Evolutionary conservation across 2,113 vertebrate species (phyloP), one percentile per base, ranked within the genome.

Genomic region (Rynchops niger): DNA sequence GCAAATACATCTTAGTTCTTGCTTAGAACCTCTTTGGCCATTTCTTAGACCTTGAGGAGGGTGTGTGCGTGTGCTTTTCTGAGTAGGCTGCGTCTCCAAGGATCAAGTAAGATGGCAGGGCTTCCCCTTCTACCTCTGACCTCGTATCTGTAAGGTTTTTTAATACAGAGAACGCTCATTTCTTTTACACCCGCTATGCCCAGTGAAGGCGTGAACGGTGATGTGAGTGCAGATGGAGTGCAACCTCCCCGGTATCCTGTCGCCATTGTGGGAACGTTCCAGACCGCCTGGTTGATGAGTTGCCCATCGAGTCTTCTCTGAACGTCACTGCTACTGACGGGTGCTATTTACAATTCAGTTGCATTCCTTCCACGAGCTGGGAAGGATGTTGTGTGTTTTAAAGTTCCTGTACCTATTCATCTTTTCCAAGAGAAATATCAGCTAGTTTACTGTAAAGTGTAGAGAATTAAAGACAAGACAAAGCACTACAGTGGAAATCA

Each of bases 201-300:
- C 12, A 17, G 27, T 1, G 34, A 7, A 50, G 29, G 55, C 22
- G 56, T 25, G 74, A 30, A 17, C 21, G 36, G 32, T 22, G 53
- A 1, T 2, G 49, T 32, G 18, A 9, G 3, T 38, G 42, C 36
- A 32, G 76, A 14, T 11, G 26, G 49, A 20, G 2, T 18, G n/a
- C 10, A 5, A 14, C 0, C 0, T 65, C 50, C 32, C 38, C 58
- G 5, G 9, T 45, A 27, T 70, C 65, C 42, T 58, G 13, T 40
- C 4, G 2, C 9, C 73, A 13, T 3, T 9, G 2, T 4, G n/a
- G 58, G 56, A 13, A 12, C 4, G 0, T 45, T 52, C 36, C 79
- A 29, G 6, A 21, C 27, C 19, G 22, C 58, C 29, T 43, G 12
- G 53, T 5, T 19, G 16, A 6, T 38, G 45, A 45, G 32, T 20